phyloP scores from a whole-genome alignment of 2,113 vertebrate genomes.

The Eptesicus fuscus region DNA sequence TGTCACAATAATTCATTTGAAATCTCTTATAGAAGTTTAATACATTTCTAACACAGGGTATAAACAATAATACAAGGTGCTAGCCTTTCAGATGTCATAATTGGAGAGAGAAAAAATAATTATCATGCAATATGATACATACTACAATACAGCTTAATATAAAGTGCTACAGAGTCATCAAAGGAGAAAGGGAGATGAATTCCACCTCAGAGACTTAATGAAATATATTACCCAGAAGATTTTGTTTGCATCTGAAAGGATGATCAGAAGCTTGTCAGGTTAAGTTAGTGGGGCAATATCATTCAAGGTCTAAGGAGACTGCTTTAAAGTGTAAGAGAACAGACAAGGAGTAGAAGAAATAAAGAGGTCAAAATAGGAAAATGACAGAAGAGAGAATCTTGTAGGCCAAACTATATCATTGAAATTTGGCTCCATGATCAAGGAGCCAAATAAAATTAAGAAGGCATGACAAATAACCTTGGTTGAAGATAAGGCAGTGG shows the following conservation, averaged over 20 bases:
- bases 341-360: not conserved
- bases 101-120: constrained; percentile 2
- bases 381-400: not conserved
- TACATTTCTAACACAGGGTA: not conserved
- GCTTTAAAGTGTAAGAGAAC: not conserved
- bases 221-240: not conserved
- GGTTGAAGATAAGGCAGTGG: not conserved
- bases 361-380: not conserved
- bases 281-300: not conserved
- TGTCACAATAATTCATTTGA: not conserved
- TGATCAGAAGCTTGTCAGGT: not conserved
- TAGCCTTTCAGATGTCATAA: not conserved
- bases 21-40: not conserved
- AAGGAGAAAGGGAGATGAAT: not conserved
- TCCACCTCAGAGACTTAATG: not conserved
- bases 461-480: not conserved
- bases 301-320: not conserved
- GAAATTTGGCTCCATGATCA: not conserved
- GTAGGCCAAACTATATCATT: not conserved
- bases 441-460: not conserved
- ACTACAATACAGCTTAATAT: not conserved
- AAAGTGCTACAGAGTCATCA: not conserved
- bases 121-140: not conserved
- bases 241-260: not conserved
- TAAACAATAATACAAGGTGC: not conserved